Evolutionary conservation across 2,113 vertebrate species (phyloP).

Genomic region (Lagenorhynchus albirostris): DNA sequence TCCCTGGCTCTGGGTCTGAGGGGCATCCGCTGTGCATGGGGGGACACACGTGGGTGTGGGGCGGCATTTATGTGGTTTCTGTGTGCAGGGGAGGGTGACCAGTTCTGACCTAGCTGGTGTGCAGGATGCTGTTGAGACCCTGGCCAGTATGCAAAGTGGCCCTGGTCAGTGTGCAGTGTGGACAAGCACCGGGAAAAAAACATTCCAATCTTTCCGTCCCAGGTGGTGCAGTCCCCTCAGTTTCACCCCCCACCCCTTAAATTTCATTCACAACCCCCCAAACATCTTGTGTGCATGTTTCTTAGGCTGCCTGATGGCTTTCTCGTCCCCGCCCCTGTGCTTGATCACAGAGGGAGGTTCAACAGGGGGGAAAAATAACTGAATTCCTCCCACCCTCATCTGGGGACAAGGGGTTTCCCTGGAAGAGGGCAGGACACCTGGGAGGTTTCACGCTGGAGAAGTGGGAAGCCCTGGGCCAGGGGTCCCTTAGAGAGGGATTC

Average conservation of each 20-base stretch:
- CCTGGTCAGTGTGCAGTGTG: neutral
- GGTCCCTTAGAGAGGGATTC: neutral
- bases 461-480: neutral
- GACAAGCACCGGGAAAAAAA: neutral
- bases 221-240: neutral
- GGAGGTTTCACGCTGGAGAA: neutral
- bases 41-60: neutral
- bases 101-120: neutral
- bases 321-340: neutral
- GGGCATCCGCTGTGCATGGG: neutral
- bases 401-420: neutral
- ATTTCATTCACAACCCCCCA: rapidly evolving
- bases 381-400: neutral
- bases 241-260: neutral
- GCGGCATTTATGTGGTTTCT: neutral
- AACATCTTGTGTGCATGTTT: neutral
- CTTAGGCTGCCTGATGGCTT: neutral
- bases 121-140: neutral
- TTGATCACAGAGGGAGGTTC: neutral
- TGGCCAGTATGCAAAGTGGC: neutral
- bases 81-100: neutral
- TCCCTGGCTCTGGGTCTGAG: neutral
- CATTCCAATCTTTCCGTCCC: neutral
- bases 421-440: neutral
- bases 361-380: neutral